Evolutionary conservation across 2,113 vertebrate genomes (phyloP).

Genomic region (Connochaetes taurinus): DNA sequence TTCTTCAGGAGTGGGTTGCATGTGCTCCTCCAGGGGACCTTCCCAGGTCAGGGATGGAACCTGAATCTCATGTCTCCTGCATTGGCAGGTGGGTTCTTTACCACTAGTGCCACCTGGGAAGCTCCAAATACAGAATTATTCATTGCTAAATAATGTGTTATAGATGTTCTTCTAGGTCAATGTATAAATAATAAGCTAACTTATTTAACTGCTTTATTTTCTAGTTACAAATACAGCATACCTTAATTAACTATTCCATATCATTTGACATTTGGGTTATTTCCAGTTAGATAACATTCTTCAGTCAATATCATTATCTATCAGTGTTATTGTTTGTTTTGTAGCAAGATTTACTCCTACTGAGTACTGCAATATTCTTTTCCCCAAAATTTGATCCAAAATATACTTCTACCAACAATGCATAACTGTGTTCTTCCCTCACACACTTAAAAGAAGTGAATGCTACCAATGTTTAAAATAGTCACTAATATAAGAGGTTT

Average conservation of each 20-base stretch:
- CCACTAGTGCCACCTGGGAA: not conserved
- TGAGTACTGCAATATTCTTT: not conserved
- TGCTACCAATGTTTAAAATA: not conserved
- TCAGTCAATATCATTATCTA: not conserved
- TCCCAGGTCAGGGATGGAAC: not conserved
- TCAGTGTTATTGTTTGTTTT: not conserved
- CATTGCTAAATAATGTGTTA: not conserved
- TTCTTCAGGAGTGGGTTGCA: not conserved
- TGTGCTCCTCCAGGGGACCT: not conserved
- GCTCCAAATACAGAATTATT: not conserved
- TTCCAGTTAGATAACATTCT: not conserved
- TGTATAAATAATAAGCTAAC: not conserved
- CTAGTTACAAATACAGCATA: not conserved
- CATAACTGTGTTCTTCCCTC: not conserved
- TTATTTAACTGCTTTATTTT: not conserved
- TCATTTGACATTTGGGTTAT: not conserved
- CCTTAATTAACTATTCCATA: not conserved
- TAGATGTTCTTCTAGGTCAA: not conserved
- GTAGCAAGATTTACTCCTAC: not conserved
- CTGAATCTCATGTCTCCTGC: not conserved
- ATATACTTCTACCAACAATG: not conserved
- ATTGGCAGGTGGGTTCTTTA: not conserved
- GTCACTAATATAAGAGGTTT: not conserved
- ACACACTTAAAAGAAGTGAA: not conserved
- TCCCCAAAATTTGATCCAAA: not conserved